Evolutionary conservation across 1,140 invertebrate species (phyloP), one percentile per base, ranked within the genome.

Genomic region (Berghia stephanieae): DNA sequence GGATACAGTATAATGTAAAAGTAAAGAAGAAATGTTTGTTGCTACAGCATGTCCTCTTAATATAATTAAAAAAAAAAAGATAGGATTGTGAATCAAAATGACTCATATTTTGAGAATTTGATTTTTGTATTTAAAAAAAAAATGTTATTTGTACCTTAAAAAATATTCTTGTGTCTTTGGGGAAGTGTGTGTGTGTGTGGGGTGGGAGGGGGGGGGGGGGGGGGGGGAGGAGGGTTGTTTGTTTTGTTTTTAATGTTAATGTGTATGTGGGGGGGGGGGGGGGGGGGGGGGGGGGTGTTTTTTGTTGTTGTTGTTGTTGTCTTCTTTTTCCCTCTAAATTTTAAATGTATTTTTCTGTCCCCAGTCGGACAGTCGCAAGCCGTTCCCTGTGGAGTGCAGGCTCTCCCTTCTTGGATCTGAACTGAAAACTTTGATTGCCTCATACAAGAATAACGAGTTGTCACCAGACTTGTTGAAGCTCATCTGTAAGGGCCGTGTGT

Each of bases 401-500:
- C 31, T 76, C 6, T 31, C 38, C 60, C 34, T 76, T 13, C 40
- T 43, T 2, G 74, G 74, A 31, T 4, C 49, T 21, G 74, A 76
- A 3, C 52, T 76, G n/a, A 76, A 38, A 38, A 18, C 13, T 24
- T 10, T 67, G 34, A 66, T 75, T 27, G 38, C 57, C 24, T 5
- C 27, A 6, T 5, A 75, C 2, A 36, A 21, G 24, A 31, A 42
- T 34, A 24, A 66, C 34, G 2, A 3, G 2, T 21, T 4, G 36
- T 44, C 73, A n/a, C n/a, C n/a, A n/a, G n/a, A n/a, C 13, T 40
- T 44, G 10, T 31, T 75, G 2, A 75, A 75, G 49, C 43, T 75
- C 1, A 75, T 75, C 34, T 66, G 57, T 46, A 3, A 42, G 24
- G 73, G 73, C 3, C 46, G 42, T n/a, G 31, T 75, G 5, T 27